Percentiles rank a stretch among this genome's conserved stretches.
Evolutionary conservation across 2,888 invertebrate species (phyloP).

Genomic region (Dione vanillae): DNA sequence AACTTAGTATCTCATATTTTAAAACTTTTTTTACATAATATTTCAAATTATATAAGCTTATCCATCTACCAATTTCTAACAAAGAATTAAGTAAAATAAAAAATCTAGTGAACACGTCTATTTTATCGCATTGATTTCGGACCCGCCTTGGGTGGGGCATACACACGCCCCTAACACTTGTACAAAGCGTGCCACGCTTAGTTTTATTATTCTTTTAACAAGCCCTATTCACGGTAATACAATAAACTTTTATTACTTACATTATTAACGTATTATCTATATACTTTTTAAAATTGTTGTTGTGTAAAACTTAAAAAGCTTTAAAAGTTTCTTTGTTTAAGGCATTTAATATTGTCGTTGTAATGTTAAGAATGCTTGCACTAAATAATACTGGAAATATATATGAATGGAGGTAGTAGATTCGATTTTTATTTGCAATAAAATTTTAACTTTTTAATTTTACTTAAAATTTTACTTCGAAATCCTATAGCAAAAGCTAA

Average conservation of each 20-base stretch:
- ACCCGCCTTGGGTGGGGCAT: constrained; percentile 55
- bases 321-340: background rate
- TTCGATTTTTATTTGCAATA: no score
- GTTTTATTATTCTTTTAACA: constrained; percentile 26
- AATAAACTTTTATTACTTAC: constrained; percentile 5
- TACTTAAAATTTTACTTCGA: no score
- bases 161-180: constrained; percentile 58
- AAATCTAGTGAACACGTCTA: constrained; percentile 16
- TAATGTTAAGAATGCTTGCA: background rate
- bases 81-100: background rate
- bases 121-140: constrained; percentile 27
- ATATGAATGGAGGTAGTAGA: no score
- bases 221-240: background rate
- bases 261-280: background rate
- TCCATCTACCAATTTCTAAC: background rate
- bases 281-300: background rate
- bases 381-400: no score
- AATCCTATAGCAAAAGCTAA: no score
- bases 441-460: no score
- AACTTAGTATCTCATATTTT: background rate
- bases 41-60: background rate
- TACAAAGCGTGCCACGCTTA: constrained; percentile 21
- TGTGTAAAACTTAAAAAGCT: background rate
- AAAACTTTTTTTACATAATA: background rate
- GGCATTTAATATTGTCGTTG: background rate